These are phyloP conservation scores for Chondrilla cf. caribensis DNA, from an alignment of 37 sponge, comb jelly and placozoan genomes.

Conservation along the genomic window DNA sequence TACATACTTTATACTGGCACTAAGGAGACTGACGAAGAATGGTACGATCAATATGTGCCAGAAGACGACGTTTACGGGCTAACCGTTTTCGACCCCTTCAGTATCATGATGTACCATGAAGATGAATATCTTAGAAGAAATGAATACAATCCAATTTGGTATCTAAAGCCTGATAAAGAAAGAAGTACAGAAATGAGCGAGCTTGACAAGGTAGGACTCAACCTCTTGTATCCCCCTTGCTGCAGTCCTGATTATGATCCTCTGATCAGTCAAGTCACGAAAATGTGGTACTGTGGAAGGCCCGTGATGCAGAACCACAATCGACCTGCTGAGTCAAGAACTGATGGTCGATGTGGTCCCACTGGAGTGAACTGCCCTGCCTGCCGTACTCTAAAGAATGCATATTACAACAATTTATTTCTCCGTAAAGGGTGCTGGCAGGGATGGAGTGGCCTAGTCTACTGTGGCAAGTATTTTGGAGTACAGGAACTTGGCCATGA, in stretches of 20 bases:
- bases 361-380: slow-evolving; percentile 18
- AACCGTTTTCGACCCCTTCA: slow-evolving; percentile 7
- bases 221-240: slow-evolving; percentile 14
- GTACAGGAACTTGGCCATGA: not conserved
- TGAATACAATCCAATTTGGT: not conserved
- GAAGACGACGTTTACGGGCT: not conserved
- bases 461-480: slow-evolving; percentile 4
- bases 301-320: slow-evolving; percentile 12
- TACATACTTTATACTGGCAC: not conserved
- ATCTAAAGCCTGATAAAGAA: not conserved
- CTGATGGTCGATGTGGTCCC: slow-evolving; percentile 30
- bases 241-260: slow-evolving; percentile 33
- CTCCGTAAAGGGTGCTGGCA: not conserved
- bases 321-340: not conserved
- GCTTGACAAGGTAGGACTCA: slow-evolving; percentile 23
- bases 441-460: slow-evolving; percentile 22
- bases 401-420: not conserved
- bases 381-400: slow-evolving; percentile 20
- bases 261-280: slow-evolving; percentile 10
- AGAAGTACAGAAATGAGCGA: not conserved
- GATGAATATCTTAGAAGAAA: not conserved
- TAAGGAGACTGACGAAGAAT: not conserved
- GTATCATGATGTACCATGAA: slow-evolving; percentile 25
- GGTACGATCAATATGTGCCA: not conserved
- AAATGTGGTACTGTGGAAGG: slow-evolving; percentile 24